Conservation (phyloP, 2,797 vertebrate species). For the Hirundo rustica region DNA sequence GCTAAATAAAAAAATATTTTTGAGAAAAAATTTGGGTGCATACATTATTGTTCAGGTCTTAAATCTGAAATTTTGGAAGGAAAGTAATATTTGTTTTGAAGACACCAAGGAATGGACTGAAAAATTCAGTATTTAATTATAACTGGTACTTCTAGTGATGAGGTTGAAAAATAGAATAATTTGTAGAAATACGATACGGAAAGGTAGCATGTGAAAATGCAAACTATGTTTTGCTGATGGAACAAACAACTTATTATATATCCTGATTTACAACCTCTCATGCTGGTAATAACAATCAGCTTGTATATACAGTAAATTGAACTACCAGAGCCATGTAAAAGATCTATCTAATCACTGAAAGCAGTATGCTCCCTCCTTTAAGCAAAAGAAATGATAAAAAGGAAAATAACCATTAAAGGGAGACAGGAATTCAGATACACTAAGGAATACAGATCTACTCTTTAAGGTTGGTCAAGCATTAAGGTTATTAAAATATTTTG, state of each 20-base stretch:
- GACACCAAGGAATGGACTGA: neutral
- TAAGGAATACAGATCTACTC: neutral
- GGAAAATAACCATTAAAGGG: neutral
- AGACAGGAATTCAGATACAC: neutral
- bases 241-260: neutral
- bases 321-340: neutral
- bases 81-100: neutral
- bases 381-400: neutral
- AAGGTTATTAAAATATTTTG: conserved; percentile 48
- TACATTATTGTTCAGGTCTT: neutral
- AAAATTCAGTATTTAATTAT: neutral
- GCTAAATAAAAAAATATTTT: neutral
- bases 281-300: neutral
- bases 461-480: conserved; percentile 18
- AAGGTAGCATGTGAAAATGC: neutral
- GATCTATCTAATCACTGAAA: neutral
- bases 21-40: neutral
- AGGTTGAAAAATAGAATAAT: neutral
- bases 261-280: neutral
- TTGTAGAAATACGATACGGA: neutral
- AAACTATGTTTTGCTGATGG: neutral
- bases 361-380: neutral
- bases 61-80: neutral
- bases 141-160: neutral
- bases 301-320: neutral